Percentiles rank a stretch among this genome's conserved stretches.
Evolutionary conservation across 2,113 vertebrate species (phyloP).

Genomic region (Sterrhoptilus dennistouni): DNA sequence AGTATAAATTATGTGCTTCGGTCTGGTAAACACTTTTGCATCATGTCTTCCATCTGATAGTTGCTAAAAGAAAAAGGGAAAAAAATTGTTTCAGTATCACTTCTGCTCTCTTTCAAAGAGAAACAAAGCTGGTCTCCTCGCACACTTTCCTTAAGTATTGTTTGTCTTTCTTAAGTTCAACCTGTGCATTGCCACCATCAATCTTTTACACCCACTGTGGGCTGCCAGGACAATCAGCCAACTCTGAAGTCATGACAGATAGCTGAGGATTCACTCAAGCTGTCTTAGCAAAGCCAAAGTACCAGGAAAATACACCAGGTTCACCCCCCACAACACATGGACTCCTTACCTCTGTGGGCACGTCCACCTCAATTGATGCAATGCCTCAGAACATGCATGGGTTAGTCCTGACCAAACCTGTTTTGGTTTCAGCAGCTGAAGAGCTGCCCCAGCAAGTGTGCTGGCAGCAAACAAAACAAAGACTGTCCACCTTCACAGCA

Average conservation of each 20-base stretch:
- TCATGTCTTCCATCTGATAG: slow-evolving; percentile 20
- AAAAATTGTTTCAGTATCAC: not conserved
- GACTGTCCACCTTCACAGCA: not conserved
- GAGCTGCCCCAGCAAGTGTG: not conserved
- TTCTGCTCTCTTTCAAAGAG: slow-evolving; percentile 33
- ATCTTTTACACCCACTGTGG: not conserved
- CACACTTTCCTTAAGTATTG: not conserved
- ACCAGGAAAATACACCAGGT: not conserved
- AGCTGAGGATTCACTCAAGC: not conserved
- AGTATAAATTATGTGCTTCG: not conserved
- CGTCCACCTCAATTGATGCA: not conserved
- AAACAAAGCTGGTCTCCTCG: not conserved
- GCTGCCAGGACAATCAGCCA: not conserved
- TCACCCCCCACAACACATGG: rapidly evolving
- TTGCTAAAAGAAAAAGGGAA: not conserved
- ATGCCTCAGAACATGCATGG: rapidly evolving
- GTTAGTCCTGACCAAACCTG: not conserved
- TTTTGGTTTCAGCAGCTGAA: not conserved
- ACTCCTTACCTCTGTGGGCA: not conserved
- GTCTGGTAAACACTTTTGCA: slow-evolving; percentile 56
- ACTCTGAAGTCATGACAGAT: not conserved
- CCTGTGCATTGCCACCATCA: not conserved
- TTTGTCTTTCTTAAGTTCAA: slow-evolving; percentile 1
- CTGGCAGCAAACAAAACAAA: not conserved
- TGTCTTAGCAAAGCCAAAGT: not conserved